Evolutionary conservation across 2,797 vertebrate species (phyloP), one percentile per base, ranked within the genome.

Genomic region (Microctenopoma stevenorrisi): DNA sequence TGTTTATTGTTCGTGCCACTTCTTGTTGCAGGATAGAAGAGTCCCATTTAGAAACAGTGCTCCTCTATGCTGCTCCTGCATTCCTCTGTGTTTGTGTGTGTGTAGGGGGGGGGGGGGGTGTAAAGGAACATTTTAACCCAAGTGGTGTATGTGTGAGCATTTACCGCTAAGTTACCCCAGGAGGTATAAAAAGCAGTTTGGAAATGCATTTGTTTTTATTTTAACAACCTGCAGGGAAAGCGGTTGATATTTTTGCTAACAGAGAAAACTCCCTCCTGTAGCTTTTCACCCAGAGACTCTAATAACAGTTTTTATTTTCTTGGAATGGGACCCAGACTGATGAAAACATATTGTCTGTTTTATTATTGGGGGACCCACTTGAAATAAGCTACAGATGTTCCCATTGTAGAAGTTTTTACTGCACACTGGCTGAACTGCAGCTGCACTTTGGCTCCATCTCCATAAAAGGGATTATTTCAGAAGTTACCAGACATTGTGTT

Each of bases 341-440:
- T 87, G 80, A 85, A 83, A 86, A 79, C 73, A 82, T 72, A 78
- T 79, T 83, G 81, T 87, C 67, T 83, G 28, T 70, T 84, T 86
- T 84, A 81, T 78, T 84, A 86, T 81, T 84, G 57, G 61, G 65
- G 79, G 60, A 82, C n/a, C 54, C 46, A 54, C 54, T 84, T 75
- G 68, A 82, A 86, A 78, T 69, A 78, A 70, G 73, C 70, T 76
- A 81, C 78, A 81, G 76, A 84, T 87, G 81, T 80, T 79, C 28
- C 37, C 52, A 57, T 76, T 78, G 74, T 81, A 57, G 11, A 77
- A 62, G 56, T 62, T 77, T 78, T 78, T 73, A 67, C 50, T 46
- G 37, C 30, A 26, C 10, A 18, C 51, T 64, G 55, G 64, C 58
- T 81, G 66, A 74, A 84, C 44, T 52, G 58, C 4, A 2, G 48